These are phyloP conservation scores for Orbicella faveolata DNA, from an alignment of 64 coral and sea anemone species.

Conservation along the genomic window DNA sequence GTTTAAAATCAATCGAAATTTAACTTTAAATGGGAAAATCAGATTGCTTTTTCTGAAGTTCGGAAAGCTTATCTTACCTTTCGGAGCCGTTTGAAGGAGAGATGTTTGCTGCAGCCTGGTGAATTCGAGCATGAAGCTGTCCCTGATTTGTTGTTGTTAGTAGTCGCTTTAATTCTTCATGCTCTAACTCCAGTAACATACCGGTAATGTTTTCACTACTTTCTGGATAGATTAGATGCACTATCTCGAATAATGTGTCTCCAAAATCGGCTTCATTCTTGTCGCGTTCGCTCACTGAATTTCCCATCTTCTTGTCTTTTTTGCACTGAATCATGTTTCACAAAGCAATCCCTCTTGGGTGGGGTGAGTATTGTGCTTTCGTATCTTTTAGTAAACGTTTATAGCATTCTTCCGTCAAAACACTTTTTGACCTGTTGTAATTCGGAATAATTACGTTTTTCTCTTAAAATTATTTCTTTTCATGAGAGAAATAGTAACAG, in stretches of 20 bases:
- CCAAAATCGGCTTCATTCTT: conserved; percentile 24
- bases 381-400: neutral
- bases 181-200: conserved; percentile 54
- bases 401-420: neutral
- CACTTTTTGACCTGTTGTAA: neutral
- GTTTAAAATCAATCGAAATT: neutral
- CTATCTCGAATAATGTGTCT: conserved; percentile 44
- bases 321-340: neutral
- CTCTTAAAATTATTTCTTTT: neutral
- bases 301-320: neutral
- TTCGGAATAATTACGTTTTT: neutral
- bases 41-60: too few species aligned
- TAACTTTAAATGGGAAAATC: neutral
- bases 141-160: conserved; percentile 10
- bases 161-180: conserved; percentile 30
- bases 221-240: conserved; percentile 45
- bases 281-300: conserved; percentile 19
- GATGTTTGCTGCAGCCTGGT: conserved; percentile 9
- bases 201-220: conserved; percentile 43
- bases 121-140: conserved; percentile 35
- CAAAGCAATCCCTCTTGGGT: neutral
- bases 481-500: neutral
- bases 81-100: neutral
- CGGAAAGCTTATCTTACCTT: neutral
- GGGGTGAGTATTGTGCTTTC: neutral